Conservation (phyloP, 30 jellyfish, hydroid and myxozoan genomes). For the Hydractinia symbiolongicarpus region DNA sequence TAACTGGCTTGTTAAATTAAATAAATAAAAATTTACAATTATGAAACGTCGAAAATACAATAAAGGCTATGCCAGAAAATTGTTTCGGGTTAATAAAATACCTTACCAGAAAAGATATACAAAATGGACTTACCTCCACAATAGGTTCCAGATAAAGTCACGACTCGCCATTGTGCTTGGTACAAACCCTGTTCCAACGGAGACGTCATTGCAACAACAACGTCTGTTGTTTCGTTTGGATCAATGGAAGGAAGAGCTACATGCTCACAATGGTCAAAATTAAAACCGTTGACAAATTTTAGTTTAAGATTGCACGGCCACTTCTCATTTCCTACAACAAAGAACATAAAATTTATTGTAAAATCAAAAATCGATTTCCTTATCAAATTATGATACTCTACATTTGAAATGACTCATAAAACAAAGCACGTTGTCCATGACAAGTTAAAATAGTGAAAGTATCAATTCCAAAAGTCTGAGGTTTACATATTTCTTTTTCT, state of each 20-base stretch:
- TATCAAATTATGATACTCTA: no score
- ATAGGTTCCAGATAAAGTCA: slow-evolving; percentile 46
- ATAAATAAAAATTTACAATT: background rate
- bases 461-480: no score
- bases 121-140: slow-evolving; percentile 51
- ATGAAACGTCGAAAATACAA: no score
- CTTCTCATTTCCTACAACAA: slow-evolving; percentile 43
- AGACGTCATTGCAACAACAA: slow-evolving; percentile 53
- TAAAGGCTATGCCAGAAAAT: no score
- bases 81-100: background rate
- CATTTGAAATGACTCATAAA: no score
- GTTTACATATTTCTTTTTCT: no score
- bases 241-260: slow-evolving; percentile 62
- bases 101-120: background rate
- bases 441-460: no score
- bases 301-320: slow-evolving; percentile 70
- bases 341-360: background rate
- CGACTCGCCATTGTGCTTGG: slow-evolving; percentile 78
- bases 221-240: slow-evolving; percentile 49
- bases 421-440: no score
- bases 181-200: slow-evolving; percentile 51
- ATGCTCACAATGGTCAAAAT: slow-evolving; percentile 45
- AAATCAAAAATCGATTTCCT: no score
- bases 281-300: slow-evolving; percentile 52
- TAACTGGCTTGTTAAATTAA: background rate